Percentiles rank a stretch among this genome's conserved stretches.
phyloP scores from a whole-genome alignment of 2,113 vertebrate genomes.

The Apistogramma diplotaenia region DNA sequence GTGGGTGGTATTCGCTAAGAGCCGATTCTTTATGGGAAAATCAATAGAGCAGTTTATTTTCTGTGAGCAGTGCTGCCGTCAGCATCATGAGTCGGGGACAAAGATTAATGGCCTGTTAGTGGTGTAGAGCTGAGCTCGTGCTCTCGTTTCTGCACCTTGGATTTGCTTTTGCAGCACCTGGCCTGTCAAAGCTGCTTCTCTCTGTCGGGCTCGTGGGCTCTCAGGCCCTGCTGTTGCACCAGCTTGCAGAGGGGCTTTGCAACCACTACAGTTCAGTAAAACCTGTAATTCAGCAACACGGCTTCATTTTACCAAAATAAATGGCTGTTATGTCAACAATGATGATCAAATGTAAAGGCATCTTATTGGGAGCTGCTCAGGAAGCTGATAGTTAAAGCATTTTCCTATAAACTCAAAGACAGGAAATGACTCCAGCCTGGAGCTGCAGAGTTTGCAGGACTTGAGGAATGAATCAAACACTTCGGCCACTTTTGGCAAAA shows the following conservation, averaged over 20 bases:
- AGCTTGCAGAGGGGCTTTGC: neutral
- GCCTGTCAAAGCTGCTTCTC: neutral
- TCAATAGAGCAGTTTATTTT: conserved; percentile 39
- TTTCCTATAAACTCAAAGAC: conserved; percentile 23
- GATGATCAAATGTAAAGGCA: neutral
- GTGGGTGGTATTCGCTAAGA: neutral
- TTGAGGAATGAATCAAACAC: neutral
- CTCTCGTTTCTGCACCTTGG: conserved; percentile 6
- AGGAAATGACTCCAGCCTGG: conserved; percentile 28
- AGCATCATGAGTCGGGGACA: conserved; percentile 53
- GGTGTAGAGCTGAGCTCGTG: conserved; percentile 3
- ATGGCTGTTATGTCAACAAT: neutral
- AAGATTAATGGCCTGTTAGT: conserved; percentile 51
- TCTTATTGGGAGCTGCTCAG: neutral
- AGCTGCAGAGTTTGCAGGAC: neutral
- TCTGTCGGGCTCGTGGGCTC: conserved; percentile 25
- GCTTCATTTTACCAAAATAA: neutral
- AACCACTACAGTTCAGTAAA: neutral
- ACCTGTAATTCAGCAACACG: rapidly evolving
- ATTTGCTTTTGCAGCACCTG: conserved; percentile 39
- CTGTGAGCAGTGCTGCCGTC: conserved; percentile 19
- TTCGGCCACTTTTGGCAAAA: no score
- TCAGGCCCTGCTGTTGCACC: conserved; percentile 10
- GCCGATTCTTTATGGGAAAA: conserved; percentile 23
- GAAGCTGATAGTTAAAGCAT: conserved; percentile 22